These are phyloP conservation scores for Diadophis punctatus DNA, from an alignment of 2,113 vertebrate genomes.

Conservation along the genomic window DNA sequence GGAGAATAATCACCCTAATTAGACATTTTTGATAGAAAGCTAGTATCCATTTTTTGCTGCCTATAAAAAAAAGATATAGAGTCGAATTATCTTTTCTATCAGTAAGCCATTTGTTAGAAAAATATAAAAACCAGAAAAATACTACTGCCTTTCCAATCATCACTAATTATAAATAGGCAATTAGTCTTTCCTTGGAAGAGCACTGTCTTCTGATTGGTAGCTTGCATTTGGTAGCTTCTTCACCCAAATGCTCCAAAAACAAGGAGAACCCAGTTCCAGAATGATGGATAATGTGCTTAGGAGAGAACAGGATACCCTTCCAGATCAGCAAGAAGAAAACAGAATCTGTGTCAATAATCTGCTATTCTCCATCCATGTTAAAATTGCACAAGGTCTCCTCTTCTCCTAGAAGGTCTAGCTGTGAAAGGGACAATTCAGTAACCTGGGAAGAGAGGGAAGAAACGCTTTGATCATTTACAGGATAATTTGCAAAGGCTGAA, in stretches of 20 bases:
- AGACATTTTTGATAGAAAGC: not conserved
- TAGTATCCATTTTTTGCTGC: not conserved
- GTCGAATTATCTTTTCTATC: not conserved
- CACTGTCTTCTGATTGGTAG: not conserved
- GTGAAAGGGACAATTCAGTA: conserved; percentile 41
- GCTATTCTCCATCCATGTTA: no score
- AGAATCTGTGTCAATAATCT: no score
- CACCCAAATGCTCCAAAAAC: not conserved
- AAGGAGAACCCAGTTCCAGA: not conserved
- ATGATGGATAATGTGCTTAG: not conserved
- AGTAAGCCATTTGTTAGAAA: not conserved
- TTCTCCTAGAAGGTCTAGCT: conserved; percentile 28
- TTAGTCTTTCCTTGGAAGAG: not conserved
- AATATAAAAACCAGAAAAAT: not conserved
- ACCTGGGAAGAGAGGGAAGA: conserved; percentile 37
- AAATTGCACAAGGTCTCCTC: conserved; percentile 57
- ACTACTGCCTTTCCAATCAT: not conserved
- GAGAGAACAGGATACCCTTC: not conserved
- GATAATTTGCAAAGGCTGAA: fast-evolving
- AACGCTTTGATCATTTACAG: not conserved
- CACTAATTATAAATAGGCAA: not conserved
- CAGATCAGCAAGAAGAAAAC: not conserved
- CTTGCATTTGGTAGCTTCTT: not conserved
- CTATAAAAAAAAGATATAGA: not conserved
- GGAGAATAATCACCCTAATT: not conserved